A percentile compares a stretch with the other conserved stretches of the same genome.
Conservation (phyloP, 2,113 vertebrate genomes). For the Halichoerus grypus region DNA sequence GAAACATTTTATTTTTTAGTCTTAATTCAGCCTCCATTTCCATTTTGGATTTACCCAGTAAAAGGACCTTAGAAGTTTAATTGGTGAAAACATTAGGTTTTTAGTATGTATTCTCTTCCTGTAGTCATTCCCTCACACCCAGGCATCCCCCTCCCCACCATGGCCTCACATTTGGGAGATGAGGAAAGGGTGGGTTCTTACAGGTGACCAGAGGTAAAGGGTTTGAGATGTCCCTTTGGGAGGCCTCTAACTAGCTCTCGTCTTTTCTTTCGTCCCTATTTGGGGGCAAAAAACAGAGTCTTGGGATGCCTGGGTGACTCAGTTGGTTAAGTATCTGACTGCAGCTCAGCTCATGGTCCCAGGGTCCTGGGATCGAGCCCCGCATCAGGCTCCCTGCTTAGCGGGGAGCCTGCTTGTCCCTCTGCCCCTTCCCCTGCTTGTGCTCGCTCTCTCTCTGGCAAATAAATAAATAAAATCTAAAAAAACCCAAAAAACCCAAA, state of each 20-base stretch:
- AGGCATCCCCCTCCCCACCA: rapidly evolving
- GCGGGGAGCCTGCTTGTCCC: background rate
- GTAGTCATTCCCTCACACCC: background rate
- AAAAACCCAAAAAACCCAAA: too few species aligned
- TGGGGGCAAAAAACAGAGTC: background rate
- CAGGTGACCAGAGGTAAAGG: background rate
- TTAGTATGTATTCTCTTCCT: background rate
- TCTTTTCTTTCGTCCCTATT: background rate
- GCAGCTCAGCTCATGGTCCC: background rate
- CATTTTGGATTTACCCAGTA: background rate
- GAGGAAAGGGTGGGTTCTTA: background rate
- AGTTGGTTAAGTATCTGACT: background rate
- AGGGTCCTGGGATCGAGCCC: background rate
- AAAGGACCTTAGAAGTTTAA: background rate
- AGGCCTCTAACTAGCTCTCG: background rate
- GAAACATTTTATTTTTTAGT: conserved; percentile 14
- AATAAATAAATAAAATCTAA: background rate
- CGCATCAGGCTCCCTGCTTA: background rate
- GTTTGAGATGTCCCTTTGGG: background rate
- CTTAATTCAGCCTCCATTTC: background rate
- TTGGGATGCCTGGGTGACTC: background rate
- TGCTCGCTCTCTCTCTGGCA: background rate
- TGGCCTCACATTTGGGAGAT: background rate
- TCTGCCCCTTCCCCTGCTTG: background rate
- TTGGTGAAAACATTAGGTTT: background rate